Evolutionary conservation across 2,888 invertebrate genomes (phyloP).

Genomic region (Drosophila setosimentum): DNA sequence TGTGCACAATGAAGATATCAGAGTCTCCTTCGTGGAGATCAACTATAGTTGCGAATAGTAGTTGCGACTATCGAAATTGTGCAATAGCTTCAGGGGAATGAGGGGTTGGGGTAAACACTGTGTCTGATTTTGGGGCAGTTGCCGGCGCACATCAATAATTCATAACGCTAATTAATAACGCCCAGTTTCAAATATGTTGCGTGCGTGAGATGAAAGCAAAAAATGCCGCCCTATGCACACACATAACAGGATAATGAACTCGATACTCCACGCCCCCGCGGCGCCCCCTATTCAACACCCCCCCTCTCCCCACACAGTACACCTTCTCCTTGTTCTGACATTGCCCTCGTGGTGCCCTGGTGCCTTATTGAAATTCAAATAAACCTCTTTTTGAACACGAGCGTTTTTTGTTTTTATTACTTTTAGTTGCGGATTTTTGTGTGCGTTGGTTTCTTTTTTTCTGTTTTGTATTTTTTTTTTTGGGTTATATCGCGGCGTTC

Average conservation of each 20-base stretch:
- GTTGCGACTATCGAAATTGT: constrained; percentile 49
- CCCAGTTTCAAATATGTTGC: constrained; percentile 72
- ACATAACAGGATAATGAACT: constrained; percentile 78
- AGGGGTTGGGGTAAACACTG: neutral
- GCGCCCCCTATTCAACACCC: neutral
- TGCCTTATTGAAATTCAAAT: constrained; percentile 83
- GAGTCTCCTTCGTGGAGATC: constrained; percentile 6
- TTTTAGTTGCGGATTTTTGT: constrained; percentile 17
- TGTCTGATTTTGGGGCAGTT: constrained; percentile 1
- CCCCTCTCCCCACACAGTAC: neutral
- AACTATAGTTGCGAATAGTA: constrained; percentile 38
- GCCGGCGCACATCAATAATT: constrained; percentile 81
- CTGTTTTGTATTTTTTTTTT: constrained; percentile 7
- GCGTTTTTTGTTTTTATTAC: constrained; percentile 35
- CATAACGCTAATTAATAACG: constrained; percentile 85
- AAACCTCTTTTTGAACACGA: constrained; percentile 44
- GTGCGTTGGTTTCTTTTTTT: constrained; percentile 12
- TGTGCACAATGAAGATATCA: constrained; percentile 72
- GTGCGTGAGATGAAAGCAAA: constrained; percentile 69
- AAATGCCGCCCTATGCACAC: constrained; percentile 59
- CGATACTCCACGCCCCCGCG: constrained; percentile 29
- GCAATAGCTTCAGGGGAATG: neutral
- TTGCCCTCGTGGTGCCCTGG: constrained; percentile 4
- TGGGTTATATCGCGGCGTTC: constrained; percentile 44
- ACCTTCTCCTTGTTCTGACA: neutral